Percentiles rank a stretch among this genome's conserved stretches.
phyloP scores from a whole-genome alignment of 2,888 invertebrate genomes.

The Lithophane socia region DNA sequence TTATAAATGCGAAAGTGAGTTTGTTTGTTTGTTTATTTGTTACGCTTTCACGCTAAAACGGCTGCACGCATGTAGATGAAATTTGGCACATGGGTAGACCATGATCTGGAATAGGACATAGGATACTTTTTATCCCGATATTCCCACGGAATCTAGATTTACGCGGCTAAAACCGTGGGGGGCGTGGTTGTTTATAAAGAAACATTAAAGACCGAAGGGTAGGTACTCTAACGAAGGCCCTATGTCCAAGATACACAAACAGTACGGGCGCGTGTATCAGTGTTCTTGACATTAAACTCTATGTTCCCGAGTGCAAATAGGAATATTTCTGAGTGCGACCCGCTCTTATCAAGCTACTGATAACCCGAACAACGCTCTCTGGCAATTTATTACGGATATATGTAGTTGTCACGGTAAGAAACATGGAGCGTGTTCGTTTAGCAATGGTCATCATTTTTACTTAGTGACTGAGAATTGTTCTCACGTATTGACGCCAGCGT shows the following conservation, averaged over 20 bases:
- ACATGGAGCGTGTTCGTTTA: conserved; percentile 4
- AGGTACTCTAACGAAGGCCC: not conserved
- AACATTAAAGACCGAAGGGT: not conserved
- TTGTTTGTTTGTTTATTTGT: no score
- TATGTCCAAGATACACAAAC: not conserved
- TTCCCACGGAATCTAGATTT: no score
- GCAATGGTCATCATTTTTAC: conserved; percentile 9
- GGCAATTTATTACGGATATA: conserved; percentile 5
- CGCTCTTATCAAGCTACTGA: conserved; percentile 48
- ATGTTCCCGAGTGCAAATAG: conserved; percentile 54
- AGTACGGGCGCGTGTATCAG: conserved; percentile 22
- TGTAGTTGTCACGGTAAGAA: conserved; percentile 34
- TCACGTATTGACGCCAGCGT: no score
- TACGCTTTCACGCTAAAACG: no score
- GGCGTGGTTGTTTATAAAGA: no score
- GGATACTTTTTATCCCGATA: no score
- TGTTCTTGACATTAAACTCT: conserved; percentile 49
- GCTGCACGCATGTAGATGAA: no score
- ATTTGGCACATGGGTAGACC: no score
- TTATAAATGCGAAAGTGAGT: no score
- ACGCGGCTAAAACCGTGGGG: no score
- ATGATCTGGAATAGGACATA: no score
- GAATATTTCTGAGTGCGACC: conserved; percentile 58
- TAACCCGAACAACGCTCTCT: conserved; percentile 61
- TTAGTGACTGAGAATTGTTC: not conserved